Conservation (phyloP, 1,140 invertebrate genomes). For the Ephestia elutella region DNA sequence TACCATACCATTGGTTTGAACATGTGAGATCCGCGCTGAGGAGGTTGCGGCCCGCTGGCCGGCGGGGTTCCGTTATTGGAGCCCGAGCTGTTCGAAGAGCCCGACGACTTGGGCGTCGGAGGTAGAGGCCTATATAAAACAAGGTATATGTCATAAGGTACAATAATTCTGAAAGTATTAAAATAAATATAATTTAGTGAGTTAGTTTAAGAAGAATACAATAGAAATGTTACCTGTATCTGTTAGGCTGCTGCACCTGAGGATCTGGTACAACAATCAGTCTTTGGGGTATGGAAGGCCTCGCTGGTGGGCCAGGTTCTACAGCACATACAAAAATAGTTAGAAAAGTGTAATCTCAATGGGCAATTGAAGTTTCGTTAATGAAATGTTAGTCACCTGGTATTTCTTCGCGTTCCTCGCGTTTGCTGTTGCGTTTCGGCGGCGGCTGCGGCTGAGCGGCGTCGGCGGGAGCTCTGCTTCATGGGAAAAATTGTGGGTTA, state of each 20-base stretch:
- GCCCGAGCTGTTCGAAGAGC: slow-evolving; percentile 74
- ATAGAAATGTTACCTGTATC: slow-evolving; percentile 61
- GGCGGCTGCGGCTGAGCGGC: slow-evolving; percentile 73
- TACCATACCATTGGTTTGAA: slow-evolving; percentile 85
- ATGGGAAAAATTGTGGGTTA: slow-evolving; percentile 7
- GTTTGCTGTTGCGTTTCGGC: slow-evolving; percentile 75
- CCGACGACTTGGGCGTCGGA: slow-evolving; percentile 85
- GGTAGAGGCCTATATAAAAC: slow-evolving; percentile 81
- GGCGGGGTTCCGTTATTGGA: slow-evolving; percentile 69
- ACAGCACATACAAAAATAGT: slow-evolving; percentile 47
- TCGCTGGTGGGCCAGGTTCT: slow-evolving; percentile 87
- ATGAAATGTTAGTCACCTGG: slow-evolving; percentile 44
- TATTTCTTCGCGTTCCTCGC: slow-evolving; percentile 71
- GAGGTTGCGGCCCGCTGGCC: slow-evolving; percentile 76
- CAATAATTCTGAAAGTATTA: background rate
- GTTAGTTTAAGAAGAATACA: background rate
- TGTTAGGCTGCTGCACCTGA: slow-evolving; percentile 72
- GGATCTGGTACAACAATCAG: slow-evolving; percentile 86
- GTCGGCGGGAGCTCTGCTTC: slow-evolving; percentile 60
- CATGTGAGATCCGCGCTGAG: slow-evolving; percentile 84
- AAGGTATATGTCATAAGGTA: background rate
- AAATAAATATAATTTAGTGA: background rate
- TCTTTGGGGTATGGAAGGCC: slow-evolving; percentile 90
- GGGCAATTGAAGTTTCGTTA: background rate
- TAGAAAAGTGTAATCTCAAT: background rate